A percentile compares a stretch with the other conserved stretches of the same genome.
phyloP scores from a whole-genome alignment of 2,888 invertebrate species.

The Arge pagana region DNA sequence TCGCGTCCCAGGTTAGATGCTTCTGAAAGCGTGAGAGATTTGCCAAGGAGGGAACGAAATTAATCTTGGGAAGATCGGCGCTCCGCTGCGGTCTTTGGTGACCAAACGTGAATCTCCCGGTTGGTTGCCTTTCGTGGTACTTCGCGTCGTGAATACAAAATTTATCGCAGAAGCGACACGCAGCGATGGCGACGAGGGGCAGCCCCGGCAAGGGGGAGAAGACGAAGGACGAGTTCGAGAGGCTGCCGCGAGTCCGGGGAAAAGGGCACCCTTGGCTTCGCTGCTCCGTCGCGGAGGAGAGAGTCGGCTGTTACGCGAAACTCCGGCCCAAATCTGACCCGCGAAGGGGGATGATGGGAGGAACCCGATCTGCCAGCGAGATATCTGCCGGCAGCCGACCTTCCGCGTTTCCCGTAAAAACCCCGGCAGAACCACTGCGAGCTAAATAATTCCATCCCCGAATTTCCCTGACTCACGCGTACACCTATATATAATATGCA shows the following conservation, averaged over 20 bases:
- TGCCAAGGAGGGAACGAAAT: no score
- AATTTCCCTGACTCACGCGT: slow-evolving; percentile 7
- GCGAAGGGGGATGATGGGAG: no score
- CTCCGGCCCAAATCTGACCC: no score
- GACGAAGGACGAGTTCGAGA: not conserved
- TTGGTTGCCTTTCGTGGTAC: slow-evolving; percentile 5
- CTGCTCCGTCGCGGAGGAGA: no score
- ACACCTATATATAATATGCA: slow-evolving; percentile 14
- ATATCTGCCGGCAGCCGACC: no score
- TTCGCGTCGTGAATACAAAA: slow-evolving; percentile 17
- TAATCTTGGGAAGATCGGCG: slow-evolving; percentile 16
- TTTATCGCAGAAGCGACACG: slow-evolving; percentile 13
- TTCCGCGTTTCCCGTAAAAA: no score
- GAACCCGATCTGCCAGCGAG: no score
- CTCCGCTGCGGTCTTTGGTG: slow-evolving; percentile 18
- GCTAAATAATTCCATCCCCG: slow-evolving; percentile 10
- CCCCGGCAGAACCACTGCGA: no score
- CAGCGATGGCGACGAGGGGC: not conserved
- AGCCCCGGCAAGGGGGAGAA: not conserved
- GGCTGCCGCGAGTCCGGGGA: not conserved
- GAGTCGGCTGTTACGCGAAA: no score
- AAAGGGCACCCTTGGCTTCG: slow-evolving; percentile 15
- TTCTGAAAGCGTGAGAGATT: no score
- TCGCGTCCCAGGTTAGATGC: no score
- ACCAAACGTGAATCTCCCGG: slow-evolving; percentile 21